phyloP scores from a whole-genome alignment of 1,140 invertebrate genomes.

The Phthorimaea operculella region DNA sequence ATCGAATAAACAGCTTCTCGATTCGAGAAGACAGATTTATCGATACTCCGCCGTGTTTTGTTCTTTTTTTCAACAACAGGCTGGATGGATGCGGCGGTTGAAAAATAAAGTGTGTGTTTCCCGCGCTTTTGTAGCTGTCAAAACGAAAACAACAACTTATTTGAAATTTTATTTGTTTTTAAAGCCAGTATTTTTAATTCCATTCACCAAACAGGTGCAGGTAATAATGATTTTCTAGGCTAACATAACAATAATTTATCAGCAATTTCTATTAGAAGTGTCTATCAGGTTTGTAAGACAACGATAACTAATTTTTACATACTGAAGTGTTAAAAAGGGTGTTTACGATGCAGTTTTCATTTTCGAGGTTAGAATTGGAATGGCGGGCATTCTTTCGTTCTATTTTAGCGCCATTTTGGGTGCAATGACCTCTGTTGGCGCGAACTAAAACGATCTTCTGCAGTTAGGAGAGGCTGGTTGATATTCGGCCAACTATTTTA shows the following conservation, averaged over 20 bases:
- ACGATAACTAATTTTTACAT: too few species aligned
- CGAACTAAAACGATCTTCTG: neutral
- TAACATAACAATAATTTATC: too few species aligned
- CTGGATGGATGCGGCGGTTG: slow-evolving; percentile 10
- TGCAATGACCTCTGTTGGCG: slow-evolving; percentile 35
- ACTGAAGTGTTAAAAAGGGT: slow-evolving; percentile 20
- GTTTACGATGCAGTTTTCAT: slow-evolving; percentile 39
- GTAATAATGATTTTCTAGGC: too few species aligned
- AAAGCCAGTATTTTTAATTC: too few species aligned
- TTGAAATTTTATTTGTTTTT: too few species aligned
- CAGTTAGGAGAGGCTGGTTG: too few species aligned
- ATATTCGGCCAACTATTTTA: too few species aligned
- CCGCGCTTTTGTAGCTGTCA: neutral
- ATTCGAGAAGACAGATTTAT: slow-evolving; percentile 30
- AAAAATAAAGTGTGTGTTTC: slow-evolving; percentile 12
- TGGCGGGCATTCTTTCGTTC: slow-evolving; percentile 55
- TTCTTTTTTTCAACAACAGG: slow-evolving; percentile 6
- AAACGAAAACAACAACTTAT: too few species aligned
- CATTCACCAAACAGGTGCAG: too few species aligned
- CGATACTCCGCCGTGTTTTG: slow-evolving; percentile 1
- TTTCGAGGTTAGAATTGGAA: slow-evolving; percentile 54
- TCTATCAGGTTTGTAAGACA: too few species aligned
- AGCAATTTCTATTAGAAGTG: too few species aligned
- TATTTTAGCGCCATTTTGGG: slow-evolving; percentile 56
- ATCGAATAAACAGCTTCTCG: slow-evolving; percentile 28